Percentiles rank a stretch among this genome's conserved stretches.
These are phyloP conservation scores for Plemyria rubiginata DNA, from an alignment of 2,888 invertebrate species.

Conservation along the genomic window DNA sequence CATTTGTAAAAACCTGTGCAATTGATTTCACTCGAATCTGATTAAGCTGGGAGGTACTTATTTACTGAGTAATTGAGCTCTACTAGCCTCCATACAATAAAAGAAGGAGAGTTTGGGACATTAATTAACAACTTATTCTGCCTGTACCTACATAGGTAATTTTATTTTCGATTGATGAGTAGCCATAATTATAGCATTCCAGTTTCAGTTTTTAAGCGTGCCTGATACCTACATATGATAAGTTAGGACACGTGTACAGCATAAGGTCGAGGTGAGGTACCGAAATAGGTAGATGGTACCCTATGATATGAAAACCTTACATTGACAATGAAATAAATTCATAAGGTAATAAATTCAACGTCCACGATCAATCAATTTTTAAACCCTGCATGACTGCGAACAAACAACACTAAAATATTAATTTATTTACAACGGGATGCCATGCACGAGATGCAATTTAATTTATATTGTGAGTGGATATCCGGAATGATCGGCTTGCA, in stretches of 20 bases:
- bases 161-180: too few relatives aligned
- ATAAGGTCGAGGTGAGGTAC: too few relatives aligned
- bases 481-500: slow-evolving; percentile 11
- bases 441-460: slow-evolving; percentile 25
- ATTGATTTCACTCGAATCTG: slow-evolving; percentile 38
- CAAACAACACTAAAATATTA: slow-evolving; percentile 26
- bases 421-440: slow-evolving; percentile 25
- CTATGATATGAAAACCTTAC: not conserved
- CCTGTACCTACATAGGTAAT: too few relatives aligned
- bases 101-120: not conserved
- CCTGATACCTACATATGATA: too few relatives aligned
- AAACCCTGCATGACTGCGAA: slow-evolving; percentile 18
- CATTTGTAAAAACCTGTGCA: slow-evolving; percentile 37
- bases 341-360: not conserved
- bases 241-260: too few relatives aligned
- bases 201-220: too few relatives aligned
- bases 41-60: slow-evolving; percentile 26
- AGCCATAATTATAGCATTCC: too few relatives aligned
- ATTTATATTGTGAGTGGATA: slow-evolving; percentile 30
- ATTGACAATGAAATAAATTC: not conserved
- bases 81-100: not conserved
- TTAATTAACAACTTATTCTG: not conserved
- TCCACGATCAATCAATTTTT: slow-evolving; percentile 22
- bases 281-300: not conserved
- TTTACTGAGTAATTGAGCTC: slow-evolving; percentile 24